These are phyloP conservation scores for Epinephelus awoara DNA, from an alignment of 2,797 vertebrate species.

Conservation along the genomic window DNA sequence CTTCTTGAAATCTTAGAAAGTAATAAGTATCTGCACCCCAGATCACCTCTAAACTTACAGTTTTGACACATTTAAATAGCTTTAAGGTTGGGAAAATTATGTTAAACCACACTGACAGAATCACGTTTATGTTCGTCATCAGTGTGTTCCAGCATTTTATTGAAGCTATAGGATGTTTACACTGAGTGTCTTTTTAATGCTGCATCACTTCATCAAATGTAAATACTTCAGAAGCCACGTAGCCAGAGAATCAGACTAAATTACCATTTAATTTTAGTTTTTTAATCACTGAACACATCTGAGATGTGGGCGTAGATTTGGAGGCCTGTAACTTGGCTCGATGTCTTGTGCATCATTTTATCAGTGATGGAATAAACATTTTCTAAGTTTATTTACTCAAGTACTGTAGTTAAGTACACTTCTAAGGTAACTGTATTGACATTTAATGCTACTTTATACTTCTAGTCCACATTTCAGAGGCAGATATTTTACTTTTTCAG, in stretches of 20 bases:
- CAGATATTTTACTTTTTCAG: not conserved
- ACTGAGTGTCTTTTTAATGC: too few relatives aligned
- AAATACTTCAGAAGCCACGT: not conserved
- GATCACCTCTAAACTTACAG: not conserved
- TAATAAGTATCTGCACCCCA: not conserved
- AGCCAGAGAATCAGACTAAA: too few relatives aligned
- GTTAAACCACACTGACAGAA: not conserved
- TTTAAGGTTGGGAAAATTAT: not conserved
- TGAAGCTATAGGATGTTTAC: not conserved
- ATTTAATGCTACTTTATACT: too few relatives aligned
- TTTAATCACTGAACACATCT: not conserved
- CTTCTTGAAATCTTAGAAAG: not conserved
- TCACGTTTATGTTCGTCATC: not conserved
- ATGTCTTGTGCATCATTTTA: too few relatives aligned
- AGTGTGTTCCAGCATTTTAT: not conserved
- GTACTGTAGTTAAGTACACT: too few relatives aligned
- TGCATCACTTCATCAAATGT: not conserved
- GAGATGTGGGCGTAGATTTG: not conserved
- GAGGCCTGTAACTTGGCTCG: too few relatives aligned
- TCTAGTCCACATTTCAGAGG: not conserved
- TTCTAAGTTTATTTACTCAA: too few relatives aligned
- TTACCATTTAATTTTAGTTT: not conserved
- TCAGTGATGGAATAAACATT: too few relatives aligned
- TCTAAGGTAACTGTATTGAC: too few relatives aligned
- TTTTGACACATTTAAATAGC: not conserved